These are phyloP conservation scores for Drosophila diplacantha DNA, from an alignment of 2,888 invertebrate species.

Conservation along the genomic window DNA sequence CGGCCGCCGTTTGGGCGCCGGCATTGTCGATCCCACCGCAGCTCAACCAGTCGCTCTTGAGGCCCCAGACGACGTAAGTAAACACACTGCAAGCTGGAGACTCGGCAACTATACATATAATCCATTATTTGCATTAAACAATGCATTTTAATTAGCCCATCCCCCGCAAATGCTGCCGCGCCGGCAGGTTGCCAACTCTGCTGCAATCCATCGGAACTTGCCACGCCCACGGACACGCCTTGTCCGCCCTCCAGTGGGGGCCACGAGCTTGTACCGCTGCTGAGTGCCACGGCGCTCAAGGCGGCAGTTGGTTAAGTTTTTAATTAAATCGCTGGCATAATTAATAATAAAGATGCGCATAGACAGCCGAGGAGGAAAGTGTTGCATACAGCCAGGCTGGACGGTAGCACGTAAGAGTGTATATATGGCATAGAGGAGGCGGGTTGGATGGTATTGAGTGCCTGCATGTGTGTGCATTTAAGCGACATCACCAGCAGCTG, in stretches of 20 bases:
- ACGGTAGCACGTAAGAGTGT: conserved; percentile 7
- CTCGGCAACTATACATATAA: conserved; percentile 44
- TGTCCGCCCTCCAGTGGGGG: conserved; percentile 31
- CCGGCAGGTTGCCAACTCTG: conserved; percentile 46
- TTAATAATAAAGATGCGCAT: conserved; percentile 49
- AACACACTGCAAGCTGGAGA: conserved; percentile 29
- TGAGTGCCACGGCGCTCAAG: conserved; percentile 55
- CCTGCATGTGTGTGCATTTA: conserved; percentile 17
- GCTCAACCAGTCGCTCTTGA: conserved; percentile 12
- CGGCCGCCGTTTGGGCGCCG: conserved; percentile 42
- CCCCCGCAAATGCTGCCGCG: conserved; percentile 28
- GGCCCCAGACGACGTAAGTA: conserved; percentile 54
- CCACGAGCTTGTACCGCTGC: conserved; percentile 50
- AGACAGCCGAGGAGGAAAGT: conserved; percentile 33
- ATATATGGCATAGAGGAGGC: not conserved
- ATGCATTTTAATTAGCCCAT: conserved; percentile 67
- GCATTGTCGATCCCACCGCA: conserved; percentile 2
- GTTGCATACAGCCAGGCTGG: conserved; percentile 47
- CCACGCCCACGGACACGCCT: conserved; percentile 16
- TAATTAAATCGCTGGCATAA: conserved; percentile 57
- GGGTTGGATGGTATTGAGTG: not conserved
- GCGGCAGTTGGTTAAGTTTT: conserved; percentile 58
- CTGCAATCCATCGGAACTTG: conserved; percentile 39
- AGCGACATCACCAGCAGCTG: conserved; percentile 23
- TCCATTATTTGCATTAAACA: conserved; percentile 46